Percentiles rank a stretch among this genome's conserved stretches.
phyloP scores from a whole-genome alignment of 2,888 invertebrate genomes.

The Lasioglossum vierecki region DNA sequence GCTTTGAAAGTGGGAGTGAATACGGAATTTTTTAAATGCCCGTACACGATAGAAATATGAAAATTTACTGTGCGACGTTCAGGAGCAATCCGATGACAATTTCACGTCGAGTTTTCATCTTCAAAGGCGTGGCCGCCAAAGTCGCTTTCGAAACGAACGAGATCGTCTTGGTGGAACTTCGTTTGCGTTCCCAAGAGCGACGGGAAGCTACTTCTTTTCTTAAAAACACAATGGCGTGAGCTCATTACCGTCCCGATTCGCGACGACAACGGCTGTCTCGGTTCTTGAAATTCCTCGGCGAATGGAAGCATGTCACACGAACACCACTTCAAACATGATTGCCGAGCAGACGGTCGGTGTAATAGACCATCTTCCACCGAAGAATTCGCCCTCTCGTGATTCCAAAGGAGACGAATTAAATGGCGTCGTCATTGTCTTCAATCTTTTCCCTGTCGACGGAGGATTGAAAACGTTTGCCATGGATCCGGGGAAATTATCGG shows the following conservation, averaged over 20 bases:
- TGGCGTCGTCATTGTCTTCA: neutral
- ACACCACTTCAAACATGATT: slow-evolving; percentile 1
- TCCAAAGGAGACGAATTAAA: neutral
- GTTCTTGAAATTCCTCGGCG: slow-evolving; percentile 7
- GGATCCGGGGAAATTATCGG: neutral
- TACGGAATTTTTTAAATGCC: too few species aligned
- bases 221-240: slow-evolving; percentile 1
- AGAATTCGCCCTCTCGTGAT: neutral
- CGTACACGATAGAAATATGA: too few species aligned
- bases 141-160: neutral
- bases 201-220: slow-evolving; percentile 25
- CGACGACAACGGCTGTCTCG: neutral
- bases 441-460: neutral
- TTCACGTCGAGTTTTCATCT: slow-evolving; percentile 13
- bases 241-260: slow-evolving; percentile 1
- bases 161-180: slow-evolving; percentile 21
- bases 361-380: neutral
- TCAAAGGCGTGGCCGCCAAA: neutral
- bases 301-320: neutral
- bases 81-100: neutral
- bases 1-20: too few species aligned
- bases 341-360: neutral
- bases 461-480: neutral
- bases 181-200: slow-evolving; percentile 21
- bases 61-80: neutral